A percentile compares a stretch with the other conserved stretches of the same genome.
These are phyloP conservation scores for Nothobranchius furzeri DNA, from an alignment of 2,113 vertebrate genomes.

Conservation along the genomic window DNA sequence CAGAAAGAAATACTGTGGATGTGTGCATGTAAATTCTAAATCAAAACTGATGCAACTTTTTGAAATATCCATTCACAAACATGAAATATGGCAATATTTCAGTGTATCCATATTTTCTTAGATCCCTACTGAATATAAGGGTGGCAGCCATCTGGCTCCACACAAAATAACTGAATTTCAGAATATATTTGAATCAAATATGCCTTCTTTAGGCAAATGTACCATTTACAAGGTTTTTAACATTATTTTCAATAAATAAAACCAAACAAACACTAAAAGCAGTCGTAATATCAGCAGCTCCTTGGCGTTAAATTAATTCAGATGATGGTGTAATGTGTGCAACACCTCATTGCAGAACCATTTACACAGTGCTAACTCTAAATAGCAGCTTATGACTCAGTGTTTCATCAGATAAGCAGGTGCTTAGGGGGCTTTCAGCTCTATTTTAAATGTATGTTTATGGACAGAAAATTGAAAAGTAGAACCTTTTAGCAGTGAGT, in stretches of 20 bases:
- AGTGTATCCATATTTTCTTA: too few relatives aligned
- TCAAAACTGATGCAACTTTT: too few relatives aligned
- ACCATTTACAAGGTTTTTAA: background rate
- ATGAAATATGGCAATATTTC: too few relatives aligned
- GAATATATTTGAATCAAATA: too few relatives aligned
- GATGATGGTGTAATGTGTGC: conserved; percentile 1
- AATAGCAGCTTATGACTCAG: conserved; percentile 17
- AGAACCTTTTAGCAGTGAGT: conserved; percentile 52
- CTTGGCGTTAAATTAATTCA: background rate
- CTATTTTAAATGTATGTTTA: conserved; percentile 51
- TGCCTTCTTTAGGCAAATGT: background rate
- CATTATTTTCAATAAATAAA: conserved; percentile 4
- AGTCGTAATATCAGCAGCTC: conserved; percentile 4
- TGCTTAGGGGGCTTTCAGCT: conserved; percentile 32
- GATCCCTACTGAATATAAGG: too few relatives aligned
- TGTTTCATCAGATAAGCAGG: conserved; percentile 23
- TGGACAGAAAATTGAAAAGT: conserved; percentile 58
- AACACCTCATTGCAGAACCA: conserved; percentile 5
- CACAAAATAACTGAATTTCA: background rate
- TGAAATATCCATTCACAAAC: too few relatives aligned
- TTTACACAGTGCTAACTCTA: conserved; percentile 1
- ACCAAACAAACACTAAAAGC: background rate
- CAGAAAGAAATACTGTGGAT: too few relatives aligned
- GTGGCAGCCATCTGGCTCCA: background rate
- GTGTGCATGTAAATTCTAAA: too few relatives aligned